Percentiles rank a stretch among this genome's conserved stretches.
Conservation (phyloP, 2,888 invertebrate species). For the Thalpophila matura region DNA sequence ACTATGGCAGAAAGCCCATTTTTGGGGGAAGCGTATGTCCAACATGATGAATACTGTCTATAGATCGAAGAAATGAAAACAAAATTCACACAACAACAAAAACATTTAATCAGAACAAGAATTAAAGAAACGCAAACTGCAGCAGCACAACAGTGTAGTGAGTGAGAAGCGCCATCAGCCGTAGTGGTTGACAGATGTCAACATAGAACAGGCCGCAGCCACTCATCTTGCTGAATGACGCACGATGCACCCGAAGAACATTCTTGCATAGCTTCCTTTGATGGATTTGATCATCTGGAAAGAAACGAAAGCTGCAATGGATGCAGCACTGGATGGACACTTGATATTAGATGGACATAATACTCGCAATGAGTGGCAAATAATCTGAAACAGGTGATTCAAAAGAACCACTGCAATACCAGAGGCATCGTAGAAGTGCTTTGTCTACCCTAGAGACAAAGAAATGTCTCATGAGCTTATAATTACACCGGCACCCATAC, state of each 20-base stretch:
- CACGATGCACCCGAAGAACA: slow-evolving; percentile 42
- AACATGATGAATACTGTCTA: no score
- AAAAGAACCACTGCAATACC: no score
- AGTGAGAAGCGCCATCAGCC: slow-evolving; percentile 37
- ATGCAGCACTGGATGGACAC: no score
- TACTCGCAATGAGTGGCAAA: no score
- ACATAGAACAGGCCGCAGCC: slow-evolving; percentile 50
- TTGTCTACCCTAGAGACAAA: no score
- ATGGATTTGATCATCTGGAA: slow-evolving; percentile 41
- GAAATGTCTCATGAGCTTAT: no score
- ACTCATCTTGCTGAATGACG: slow-evolving; percentile 43
- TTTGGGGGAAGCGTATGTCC: no score
- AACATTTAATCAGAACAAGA: slow-evolving; percentile 4
- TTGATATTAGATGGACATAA: no score
- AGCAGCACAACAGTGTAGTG: slow-evolving; percentile 50
- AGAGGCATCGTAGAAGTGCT: slow-evolving; percentile 32
- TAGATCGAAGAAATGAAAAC: neutral
- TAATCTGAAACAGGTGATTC: no score
- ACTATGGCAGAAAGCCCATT: no score
- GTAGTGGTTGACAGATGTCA: slow-evolving; percentile 41
- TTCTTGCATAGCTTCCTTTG: slow-evolving; percentile 55
- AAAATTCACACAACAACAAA: neutral
- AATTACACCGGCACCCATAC: no score
- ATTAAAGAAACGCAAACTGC: slow-evolving; percentile 40
- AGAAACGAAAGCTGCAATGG: neutral